Percentiles rank a stretch among this genome's conserved stretches.
phyloP scores from a whole-genome alignment of 2,113 vertebrate genomes.

The Aegotheles bennettii region DNA sequence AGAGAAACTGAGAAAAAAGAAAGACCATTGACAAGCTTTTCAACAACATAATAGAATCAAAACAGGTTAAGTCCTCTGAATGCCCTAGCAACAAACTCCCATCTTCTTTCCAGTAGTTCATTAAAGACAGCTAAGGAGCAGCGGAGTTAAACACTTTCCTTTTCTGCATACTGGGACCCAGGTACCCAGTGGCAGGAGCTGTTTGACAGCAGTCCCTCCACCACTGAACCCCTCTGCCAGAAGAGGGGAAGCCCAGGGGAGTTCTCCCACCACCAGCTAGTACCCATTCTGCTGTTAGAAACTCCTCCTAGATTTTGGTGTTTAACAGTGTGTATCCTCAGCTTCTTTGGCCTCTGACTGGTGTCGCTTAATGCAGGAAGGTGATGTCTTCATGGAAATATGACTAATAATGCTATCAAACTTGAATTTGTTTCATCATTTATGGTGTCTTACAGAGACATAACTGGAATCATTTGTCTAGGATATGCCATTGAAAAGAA shows the following conservation, averaged over 20 bases:
- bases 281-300: background rate
- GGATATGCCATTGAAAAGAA: background rate
- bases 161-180: background rate
- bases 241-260: background rate
- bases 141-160: background rate
- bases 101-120: background rate
- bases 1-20: background rate
- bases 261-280: background rate
- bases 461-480: background rate
- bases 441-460: background rate
- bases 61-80: background rate
- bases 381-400: background rate
- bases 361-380: background rate
- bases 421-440: background rate
- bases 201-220: background rate
- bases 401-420: background rate
- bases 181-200: background rate
- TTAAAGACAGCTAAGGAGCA: background rate
- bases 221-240: fast-evolving
- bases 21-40: background rate
- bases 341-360: background rate
- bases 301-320: background rate
- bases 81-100: background rate
- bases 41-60: background rate
- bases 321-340: background rate